Conservation (phyloP, 2,113 vertebrate genomes). For the Redunca redunca region DNA sequence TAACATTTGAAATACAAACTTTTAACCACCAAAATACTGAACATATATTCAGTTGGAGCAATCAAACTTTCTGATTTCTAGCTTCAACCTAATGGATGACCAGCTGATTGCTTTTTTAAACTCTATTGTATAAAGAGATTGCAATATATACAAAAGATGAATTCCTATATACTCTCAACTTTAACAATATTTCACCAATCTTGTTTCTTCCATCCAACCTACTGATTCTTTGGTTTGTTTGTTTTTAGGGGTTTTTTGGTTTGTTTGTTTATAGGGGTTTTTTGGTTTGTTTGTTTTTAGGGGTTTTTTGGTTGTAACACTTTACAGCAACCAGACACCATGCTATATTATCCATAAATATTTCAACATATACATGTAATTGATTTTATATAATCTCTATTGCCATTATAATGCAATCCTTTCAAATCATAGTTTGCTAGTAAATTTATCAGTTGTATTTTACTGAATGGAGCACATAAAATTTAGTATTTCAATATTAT, state of each 20-base stretch:
- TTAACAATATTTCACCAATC: background rate
- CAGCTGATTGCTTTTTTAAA: constrained; percentile 3
- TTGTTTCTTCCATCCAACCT: background rate
- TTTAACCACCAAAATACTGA: background rate
- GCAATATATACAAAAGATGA: background rate
- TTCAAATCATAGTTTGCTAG: background rate
- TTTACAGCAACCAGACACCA: background rate
- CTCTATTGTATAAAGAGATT: background rate
- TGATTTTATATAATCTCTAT: background rate
- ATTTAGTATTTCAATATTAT: background rate
- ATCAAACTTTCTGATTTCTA: background rate
- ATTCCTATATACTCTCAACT: background rate
- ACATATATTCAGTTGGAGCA: background rate
- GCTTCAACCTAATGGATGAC: background rate
- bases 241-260: background rate
- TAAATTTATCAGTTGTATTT: background rate
- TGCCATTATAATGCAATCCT: background rate
- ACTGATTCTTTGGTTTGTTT: background rate
- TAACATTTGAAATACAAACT: background rate
- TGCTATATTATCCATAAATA: background rate
- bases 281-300: background rate
- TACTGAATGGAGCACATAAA: background rate
- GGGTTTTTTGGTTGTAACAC: background rate
- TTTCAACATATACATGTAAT: background rate
- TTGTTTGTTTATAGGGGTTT: background rate